These are phyloP conservation scores for Dione juno DNA, from an alignment of 2,888 invertebrate genomes.

Conservation along the genomic window DNA sequence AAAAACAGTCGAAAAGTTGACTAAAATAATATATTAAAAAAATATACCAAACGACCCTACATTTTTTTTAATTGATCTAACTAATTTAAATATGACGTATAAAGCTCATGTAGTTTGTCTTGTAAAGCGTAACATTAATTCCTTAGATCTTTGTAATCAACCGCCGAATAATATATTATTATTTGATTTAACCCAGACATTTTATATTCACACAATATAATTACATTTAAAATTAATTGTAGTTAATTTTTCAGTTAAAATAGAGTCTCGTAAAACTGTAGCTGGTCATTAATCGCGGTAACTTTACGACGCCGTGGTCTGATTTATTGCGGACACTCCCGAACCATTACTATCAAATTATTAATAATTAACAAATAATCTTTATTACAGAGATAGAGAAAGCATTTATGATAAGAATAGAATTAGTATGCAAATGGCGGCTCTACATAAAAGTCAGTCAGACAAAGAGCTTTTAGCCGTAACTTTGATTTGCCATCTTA, in stretches of 20 bases:
- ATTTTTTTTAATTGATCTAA: not conserved
- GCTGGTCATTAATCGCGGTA: slow-evolving; percentile 5
- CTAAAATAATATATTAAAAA: not conserved
- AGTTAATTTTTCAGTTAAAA: slow-evolving; percentile 8
- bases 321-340: slow-evolving; percentile 28
- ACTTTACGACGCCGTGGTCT: slow-evolving; percentile 16
- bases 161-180: not conserved
- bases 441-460: slow-evolving; percentile 28
- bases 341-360: slow-evolving; percentile 29
- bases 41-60: not conserved
- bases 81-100: slow-evolving; percentile 6
- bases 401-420: slow-evolving; percentile 25
- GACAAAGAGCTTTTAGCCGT: not conserved
- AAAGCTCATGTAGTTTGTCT: not conserved
- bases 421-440: slow-evolving; percentile 39
- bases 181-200: not conserved
- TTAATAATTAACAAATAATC: slow-evolving; percentile 43
- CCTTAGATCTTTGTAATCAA: not conserved
- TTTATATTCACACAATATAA: not conserved
- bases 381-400: slow-evolving; percentile 35
- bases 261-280: slow-evolving; percentile 11
- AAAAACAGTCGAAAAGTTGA: too few species aligned
- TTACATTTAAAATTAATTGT: slow-evolving; percentile 12
- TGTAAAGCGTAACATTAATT: not conserved
- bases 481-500: not conserved